Conservation (phyloP, 2,888 invertebrate genomes). For the Patella caerulea region DNA sequence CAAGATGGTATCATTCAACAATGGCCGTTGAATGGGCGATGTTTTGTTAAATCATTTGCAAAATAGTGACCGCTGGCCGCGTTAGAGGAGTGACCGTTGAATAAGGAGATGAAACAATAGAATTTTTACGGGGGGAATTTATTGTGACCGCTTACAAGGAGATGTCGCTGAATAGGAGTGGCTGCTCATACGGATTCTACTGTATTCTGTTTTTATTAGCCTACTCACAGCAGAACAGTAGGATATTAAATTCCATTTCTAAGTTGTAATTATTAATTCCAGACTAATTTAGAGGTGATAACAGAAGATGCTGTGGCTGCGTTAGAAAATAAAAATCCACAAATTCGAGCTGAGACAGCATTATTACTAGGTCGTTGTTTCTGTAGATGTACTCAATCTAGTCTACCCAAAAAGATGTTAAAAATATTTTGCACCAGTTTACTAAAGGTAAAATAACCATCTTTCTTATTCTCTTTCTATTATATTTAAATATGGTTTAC, state of each 20-base stretch:
- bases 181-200: too few relatives aligned
- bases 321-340: constrained; percentile 77
- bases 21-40: too few relatives aligned
- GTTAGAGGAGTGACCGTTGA: too few relatives aligned
- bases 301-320: constrained; percentile 87
- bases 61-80: too few relatives aligned
- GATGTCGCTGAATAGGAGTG: too few relatives aligned
- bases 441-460: constrained; percentile 76
- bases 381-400: constrained; percentile 82
- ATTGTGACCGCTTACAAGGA: too few relatives aligned
- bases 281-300: constrained; percentile 78
- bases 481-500: background rate
- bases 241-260: background rate
- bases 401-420: constrained; percentile 89
- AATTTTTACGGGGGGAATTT: too few relatives aligned
- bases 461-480: background rate
- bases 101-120: too few relatives aligned
- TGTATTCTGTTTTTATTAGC: too few relatives aligned
- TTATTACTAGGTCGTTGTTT: constrained; percentile 88
- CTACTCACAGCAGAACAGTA: too few relatives aligned
- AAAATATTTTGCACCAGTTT: constrained; percentile 86
- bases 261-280: constrained; percentile 47
- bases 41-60: too few relatives aligned
- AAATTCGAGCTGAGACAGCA: constrained; percentile 74
- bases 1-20: too few relatives aligned